Conservation (phyloP, 30 jellyfish, hydroid and myxozoan genomes). For the Haliclystus octoradiatus region DNA sequence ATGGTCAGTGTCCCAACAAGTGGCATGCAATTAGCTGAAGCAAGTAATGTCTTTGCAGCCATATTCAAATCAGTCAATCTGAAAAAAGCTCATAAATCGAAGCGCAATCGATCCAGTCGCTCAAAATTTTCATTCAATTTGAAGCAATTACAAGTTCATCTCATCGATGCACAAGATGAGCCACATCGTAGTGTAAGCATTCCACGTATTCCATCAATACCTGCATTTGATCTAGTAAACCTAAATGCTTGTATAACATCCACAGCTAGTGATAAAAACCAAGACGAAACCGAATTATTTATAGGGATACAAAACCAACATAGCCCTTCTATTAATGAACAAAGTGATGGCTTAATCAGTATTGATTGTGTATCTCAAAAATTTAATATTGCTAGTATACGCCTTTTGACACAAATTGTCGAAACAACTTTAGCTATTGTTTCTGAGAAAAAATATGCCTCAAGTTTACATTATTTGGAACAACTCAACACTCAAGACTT, state of each 20-base stretch:
- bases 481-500: neutral
- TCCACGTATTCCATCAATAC: neutral
- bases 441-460: conserved; percentile 71
- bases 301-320: neutral
- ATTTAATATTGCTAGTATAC: conserved; percentile 57
- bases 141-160: neutral
- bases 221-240: neutral
- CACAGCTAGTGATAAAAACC: neutral
- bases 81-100: conserved; percentile 1
- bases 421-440: conserved; percentile 62
- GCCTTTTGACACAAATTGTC: conserved; percentile 60
- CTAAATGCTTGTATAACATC: neutral
- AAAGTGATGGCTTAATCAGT: neutral
- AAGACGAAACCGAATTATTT: too few species aligned
- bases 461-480: neutral
- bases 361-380: conserved; percentile 36
- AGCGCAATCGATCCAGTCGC: neutral
- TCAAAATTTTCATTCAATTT: too few species aligned
- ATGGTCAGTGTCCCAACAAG: conserved; percentile 97
- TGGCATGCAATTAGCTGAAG: conserved; percentile 94
- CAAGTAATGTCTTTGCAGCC: conserved; percentile 58
- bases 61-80: conserved; percentile 54
- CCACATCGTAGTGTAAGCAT: neutral
- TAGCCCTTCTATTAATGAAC: neutral
- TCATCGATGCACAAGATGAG: neutral